Conservation (phyloP, 2,113 vertebrate genomes). For the Buteo buteo region DNA sequence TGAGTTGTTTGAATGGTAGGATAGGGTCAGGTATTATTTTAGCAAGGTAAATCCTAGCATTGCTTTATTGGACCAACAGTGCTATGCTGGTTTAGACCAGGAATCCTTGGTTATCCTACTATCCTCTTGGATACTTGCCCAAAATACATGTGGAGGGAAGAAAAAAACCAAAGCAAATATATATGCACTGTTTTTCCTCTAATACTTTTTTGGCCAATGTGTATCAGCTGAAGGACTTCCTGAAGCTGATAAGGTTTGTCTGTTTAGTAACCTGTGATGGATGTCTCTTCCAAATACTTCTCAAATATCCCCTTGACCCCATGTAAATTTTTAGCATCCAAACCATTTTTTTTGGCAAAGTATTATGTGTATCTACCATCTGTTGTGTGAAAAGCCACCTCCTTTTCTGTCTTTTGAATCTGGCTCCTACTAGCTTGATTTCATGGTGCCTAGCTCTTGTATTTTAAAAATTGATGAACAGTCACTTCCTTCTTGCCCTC, state of each 20-base stretch:
- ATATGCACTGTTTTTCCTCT: background rate
- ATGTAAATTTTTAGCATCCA: background rate
- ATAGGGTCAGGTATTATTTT: background rate
- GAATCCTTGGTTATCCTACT: background rate
- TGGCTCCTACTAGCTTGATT: background rate
- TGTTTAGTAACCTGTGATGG: background rate
- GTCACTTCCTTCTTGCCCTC: background rate
- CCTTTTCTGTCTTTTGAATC: background rate
- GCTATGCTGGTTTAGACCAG: background rate
- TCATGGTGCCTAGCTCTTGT: background rate
- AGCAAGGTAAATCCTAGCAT: background rate
- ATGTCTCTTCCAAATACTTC: background rate
- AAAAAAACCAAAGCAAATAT: background rate
- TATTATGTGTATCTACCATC: background rate
- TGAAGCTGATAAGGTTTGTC: background rate
- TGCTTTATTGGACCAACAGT: background rate
- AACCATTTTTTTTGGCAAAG: background rate
- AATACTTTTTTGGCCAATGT: background rate
- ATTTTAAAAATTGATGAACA: background rate
- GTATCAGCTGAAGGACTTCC: background rate
- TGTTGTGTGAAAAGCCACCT: conserved; percentile 33
- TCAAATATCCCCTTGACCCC: background rate
- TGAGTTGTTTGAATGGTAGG: background rate
- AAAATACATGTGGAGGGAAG: background rate
- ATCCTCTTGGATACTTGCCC: background rate